A percentile compares a stretch with the other conserved stretches of the same genome.
Evolutionary conservation across 2,113 vertebrate species (phyloP).

Genomic region (Geothlypis trichas): DNA sequence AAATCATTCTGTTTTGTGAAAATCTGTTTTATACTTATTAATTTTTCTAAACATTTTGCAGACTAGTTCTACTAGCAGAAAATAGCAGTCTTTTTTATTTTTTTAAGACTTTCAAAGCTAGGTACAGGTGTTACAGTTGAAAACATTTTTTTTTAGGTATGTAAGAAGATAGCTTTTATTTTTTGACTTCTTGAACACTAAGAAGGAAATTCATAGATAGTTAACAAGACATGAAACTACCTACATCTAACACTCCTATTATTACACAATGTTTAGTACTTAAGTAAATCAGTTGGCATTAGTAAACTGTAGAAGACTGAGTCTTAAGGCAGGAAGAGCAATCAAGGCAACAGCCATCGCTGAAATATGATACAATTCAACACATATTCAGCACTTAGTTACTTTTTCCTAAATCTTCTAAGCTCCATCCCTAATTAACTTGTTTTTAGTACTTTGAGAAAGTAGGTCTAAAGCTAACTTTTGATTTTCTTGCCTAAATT

Average conservation of each 20-base stretch:
- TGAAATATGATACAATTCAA: background rate
- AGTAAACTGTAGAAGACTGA: background rate
- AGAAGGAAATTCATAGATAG: background rate
- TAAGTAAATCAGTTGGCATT: background rate
- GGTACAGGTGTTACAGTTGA: background rate
- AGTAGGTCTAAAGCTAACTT: background rate
- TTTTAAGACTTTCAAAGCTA: background rate
- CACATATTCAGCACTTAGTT: background rate
- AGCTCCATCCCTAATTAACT: background rate
- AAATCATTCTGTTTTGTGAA: background rate
- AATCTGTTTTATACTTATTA: background rate
- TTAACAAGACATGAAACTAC: background rate
- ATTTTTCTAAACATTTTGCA: background rate
- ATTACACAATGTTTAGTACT: background rate
- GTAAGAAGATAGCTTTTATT: background rate
- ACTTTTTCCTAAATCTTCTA: background rate
- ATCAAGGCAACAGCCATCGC: background rate
- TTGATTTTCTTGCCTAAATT: background rate
- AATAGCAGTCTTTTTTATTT: background rate
- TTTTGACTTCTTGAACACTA: background rate
- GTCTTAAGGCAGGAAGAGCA: background rate
- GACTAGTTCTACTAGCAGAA: background rate
- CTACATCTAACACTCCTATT: background rate
- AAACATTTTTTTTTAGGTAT: background rate
- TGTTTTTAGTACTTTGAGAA: background rate